These are phyloP conservation scores for Rhodeus uyekii DNA, from an alignment of 2,797 vertebrate genomes.

Conservation along the genomic window DNA sequence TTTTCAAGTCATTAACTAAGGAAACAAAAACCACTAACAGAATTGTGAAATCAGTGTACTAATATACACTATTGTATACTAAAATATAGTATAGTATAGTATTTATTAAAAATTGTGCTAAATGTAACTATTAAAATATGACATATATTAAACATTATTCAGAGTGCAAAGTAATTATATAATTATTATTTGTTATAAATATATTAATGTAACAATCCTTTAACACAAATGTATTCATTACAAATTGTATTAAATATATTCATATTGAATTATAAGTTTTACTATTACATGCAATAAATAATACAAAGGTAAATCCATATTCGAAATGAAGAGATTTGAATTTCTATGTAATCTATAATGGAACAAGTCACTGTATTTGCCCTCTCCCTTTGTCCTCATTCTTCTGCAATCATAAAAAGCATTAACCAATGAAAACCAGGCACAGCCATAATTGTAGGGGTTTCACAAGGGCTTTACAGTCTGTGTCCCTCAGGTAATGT, in stretches of 20 bases:
- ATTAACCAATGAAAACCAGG: conserved; percentile 17
- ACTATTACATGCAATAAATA: background rate
- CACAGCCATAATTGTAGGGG: conserved; percentile 19
- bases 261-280: background rate
- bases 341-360: background rate
- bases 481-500: conserved; percentile 24
- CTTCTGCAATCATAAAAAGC: background rate
- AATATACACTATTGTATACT: background rate
- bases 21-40: background rate
- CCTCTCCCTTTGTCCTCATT: background rate
- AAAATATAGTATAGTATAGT: background rate
- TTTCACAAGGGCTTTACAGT: conserved; percentile 24
- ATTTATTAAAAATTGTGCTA: background rate
- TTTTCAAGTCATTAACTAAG: background rate
- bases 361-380: background rate
- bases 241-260: background rate
- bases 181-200: background rate
- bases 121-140: background rate
- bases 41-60: background rate
- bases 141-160: no score
- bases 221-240: background rate
- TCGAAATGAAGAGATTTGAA: background rate
- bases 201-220: background rate
- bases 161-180: no score
- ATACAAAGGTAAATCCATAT: background rate